Percentiles rank a stretch among this genome's conserved stretches.
Conservation (phyloP, 1,140 invertebrate species). For the Drosophila mayri region DNA sequence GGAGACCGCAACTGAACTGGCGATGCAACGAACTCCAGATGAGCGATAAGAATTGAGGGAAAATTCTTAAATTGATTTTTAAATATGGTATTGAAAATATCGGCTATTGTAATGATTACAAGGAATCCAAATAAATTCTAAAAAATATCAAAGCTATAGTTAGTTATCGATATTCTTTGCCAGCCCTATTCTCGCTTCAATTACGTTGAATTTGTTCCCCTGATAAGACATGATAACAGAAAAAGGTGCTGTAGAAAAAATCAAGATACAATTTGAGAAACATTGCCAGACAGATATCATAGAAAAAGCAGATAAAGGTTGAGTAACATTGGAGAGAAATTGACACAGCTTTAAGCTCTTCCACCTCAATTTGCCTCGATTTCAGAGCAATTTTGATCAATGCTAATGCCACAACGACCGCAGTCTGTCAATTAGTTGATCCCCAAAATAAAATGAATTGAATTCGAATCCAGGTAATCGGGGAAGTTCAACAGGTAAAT, state of each 20-base stretch:
- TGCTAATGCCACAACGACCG: slow-evolving; percentile 26
- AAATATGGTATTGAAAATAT: background rate
- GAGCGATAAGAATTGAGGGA: background rate
- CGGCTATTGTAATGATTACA: fast-evolving
- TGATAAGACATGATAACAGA: slow-evolving; percentile 34
- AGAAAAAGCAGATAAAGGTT: background rate
- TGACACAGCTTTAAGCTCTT: too few relatives aligned
- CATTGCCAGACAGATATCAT: background rate
- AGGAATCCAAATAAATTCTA: background rate
- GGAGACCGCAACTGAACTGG: slow-evolving; percentile 4
- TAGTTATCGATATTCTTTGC: background rate
- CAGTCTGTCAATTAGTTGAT: slow-evolving; percentile 27
- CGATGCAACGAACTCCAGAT: slow-evolving; percentile 8
- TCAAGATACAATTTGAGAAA: slow-evolving; percentile 11
- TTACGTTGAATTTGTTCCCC: slow-evolving; percentile 9
- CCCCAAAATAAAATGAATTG: slow-evolving; percentile 9
- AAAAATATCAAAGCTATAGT: background rate
- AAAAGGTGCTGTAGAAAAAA: slow-evolving; percentile 1
- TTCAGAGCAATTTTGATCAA: background rate
- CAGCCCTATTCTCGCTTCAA: slow-evolving; percentile 8
- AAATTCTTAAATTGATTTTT: background rate
- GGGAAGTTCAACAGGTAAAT: slow-evolving; percentile 45
- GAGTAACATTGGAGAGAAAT: slow-evolving; percentile 3
- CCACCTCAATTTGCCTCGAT: background rate
- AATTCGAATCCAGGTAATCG: slow-evolving; percentile 14